These are phyloP conservation scores for Nycticorax nycticorax DNA, from an alignment of 2,113 vertebrate genomes.

Conservation along the genomic window DNA sequence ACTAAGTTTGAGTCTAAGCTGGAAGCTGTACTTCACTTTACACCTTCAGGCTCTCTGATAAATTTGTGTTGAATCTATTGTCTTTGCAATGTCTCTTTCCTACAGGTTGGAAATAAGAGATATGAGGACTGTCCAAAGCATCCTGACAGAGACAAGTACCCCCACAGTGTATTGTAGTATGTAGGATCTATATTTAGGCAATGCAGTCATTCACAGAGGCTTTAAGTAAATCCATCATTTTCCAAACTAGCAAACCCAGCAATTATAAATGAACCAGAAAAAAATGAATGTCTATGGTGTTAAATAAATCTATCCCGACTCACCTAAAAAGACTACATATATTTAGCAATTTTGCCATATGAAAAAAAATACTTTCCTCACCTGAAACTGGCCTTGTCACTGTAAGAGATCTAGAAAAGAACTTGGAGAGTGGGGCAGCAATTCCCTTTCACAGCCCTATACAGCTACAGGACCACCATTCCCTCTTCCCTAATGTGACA, in stretches of 20 bases:
- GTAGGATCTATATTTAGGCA: not conserved
- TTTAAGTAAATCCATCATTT: not conserved
- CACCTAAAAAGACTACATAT: not conserved
- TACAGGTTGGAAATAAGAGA: not conserved
- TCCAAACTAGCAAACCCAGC: not conserved
- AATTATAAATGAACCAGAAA: not conserved
- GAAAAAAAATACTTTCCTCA: not conserved
- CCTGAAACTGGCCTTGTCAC: not conserved
- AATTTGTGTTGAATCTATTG: not conserved
- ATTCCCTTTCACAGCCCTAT: not conserved
- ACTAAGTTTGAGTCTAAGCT: not conserved
- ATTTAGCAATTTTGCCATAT: not conserved
- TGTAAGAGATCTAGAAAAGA: not conserved
- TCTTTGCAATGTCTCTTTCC: not conserved
- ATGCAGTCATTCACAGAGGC: not conserved
- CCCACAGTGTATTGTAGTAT: too few relatives aligned
- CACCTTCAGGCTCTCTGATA: not conserved
- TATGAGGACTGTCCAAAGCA: not conserved
- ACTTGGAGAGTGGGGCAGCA: not conserved
- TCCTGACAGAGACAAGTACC: not conserved
- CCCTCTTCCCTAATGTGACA: accelerated
- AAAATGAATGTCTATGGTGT: not conserved
- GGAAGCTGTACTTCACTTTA: not conserved
- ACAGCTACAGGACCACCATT: not conserved
- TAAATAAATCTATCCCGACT: not conserved